A percentile compares a stretch with the other conserved stretches of the same genome.
Evolutionary conservation across 2,113 vertebrate species (phyloP).

Genomic region (Telmatochromis brichardi): DNA sequence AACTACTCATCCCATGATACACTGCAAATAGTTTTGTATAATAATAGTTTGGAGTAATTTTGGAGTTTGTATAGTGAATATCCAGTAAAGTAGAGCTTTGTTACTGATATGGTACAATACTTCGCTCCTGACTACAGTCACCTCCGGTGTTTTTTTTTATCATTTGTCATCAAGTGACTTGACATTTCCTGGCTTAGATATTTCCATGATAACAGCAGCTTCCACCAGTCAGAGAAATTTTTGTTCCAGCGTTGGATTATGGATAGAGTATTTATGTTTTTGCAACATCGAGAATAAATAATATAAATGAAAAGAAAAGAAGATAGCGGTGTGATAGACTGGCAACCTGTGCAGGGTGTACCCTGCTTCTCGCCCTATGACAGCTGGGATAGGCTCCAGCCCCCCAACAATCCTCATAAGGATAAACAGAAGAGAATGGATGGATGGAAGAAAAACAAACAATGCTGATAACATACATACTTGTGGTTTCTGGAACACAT

Average conservation of each 20-base stretch:
- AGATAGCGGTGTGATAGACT: neutral
- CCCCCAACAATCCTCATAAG: neutral
- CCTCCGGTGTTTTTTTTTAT: rapidly evolving
- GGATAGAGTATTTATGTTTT: neutral
- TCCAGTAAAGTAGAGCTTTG: neutral
- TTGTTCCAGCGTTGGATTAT: neutral
- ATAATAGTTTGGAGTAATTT: neutral
- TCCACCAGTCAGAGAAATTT: neutral
- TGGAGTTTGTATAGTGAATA: neutral
- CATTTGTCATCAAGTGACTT: neutral
- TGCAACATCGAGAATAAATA: neutral
- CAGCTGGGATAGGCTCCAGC: neutral
- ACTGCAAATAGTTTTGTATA: rapidly evolving
- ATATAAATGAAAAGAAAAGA: neutral
- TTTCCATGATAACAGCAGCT: neutral
- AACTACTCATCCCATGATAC: neutral
- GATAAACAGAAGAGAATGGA: neutral
- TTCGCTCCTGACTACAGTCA: neutral
- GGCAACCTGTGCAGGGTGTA: neutral
- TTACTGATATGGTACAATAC: neutral
- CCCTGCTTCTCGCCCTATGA: neutral
- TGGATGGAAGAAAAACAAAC: neutral
- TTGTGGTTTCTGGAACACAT: neutral
- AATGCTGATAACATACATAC: neutral
- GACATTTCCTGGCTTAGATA: neutral